These are phyloP conservation scores for Philaenus spumarius DNA, from an alignment of 1,140 invertebrate species.

Conservation along the genomic window DNA sequence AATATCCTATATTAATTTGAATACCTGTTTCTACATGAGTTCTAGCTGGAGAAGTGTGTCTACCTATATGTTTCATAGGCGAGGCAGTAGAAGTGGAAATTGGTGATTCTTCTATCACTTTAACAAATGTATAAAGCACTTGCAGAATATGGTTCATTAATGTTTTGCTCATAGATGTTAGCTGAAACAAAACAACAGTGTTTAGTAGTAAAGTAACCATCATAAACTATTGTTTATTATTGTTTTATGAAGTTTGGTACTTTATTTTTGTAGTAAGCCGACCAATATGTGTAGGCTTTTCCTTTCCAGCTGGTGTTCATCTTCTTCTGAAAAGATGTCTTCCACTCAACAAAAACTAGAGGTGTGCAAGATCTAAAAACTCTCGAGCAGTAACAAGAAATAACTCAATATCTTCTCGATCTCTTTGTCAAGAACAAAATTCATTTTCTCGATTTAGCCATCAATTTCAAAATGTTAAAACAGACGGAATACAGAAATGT, in stretches of 20 bases:
- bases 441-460: no score
- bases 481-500: no score
- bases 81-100: constrained; percentile 41
- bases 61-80: constrained; percentile 41
- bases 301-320: no score
- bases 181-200: neutral
- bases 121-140: constrained; percentile 64
- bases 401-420: no score
- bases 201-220: neutral
- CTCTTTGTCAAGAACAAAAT: no score
- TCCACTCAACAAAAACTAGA: neutral
- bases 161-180: constrained; percentile 14
- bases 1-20: no score
- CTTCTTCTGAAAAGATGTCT: no score
- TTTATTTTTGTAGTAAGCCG: constrained; percentile 4
- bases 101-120: constrained; percentile 64
- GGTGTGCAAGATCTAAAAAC: no score
- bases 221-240: neutral
- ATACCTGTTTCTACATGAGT: constrained; percentile 35
- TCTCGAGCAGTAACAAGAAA: no score
- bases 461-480: no score
- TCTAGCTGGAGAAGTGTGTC: constrained; percentile 36
- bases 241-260: constrained; percentile 11
- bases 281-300: neutral
- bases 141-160: constrained; percentile 56